A percentile compares a stretch with the other conserved stretches of the same genome.
phyloP scores from a whole-genome alignment of 2,797 vertebrate genomes.

The Cuniculus paca region DNA sequence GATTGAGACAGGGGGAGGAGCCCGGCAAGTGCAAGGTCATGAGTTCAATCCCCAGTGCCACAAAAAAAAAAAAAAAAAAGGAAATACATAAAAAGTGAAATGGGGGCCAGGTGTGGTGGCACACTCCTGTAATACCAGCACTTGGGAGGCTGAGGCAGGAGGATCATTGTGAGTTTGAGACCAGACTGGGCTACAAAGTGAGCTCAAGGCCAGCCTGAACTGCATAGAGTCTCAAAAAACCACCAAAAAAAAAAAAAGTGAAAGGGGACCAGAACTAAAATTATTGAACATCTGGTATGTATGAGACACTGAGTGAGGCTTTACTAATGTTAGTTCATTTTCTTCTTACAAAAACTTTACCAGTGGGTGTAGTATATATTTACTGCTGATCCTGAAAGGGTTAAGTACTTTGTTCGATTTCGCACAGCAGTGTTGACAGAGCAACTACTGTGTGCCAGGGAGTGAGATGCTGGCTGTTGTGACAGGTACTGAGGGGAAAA shows the following conservation, averaged over 20 bases:
- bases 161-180: too few relatives aligned
- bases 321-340: slow-evolving; percentile 29
- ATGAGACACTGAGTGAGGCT: background rate
- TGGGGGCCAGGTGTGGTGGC: too few relatives aligned
- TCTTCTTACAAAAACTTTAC: background rate
- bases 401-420: background rate
- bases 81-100: slow-evolving; percentile 28
- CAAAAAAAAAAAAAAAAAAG: too few relatives aligned
- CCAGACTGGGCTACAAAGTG: too few relatives aligned
- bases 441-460: background rate
- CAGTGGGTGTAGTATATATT: background rate
- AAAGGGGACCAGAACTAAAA: slow-evolving; percentile 28
- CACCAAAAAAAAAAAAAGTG: too few relatives aligned
- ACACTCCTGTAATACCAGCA: too few relatives aligned
- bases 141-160: too few relatives aligned
- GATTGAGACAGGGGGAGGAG: background rate
- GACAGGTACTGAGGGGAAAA: background rate
- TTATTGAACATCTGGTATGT: background rate
- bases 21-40: too few relatives aligned
- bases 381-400: background rate
- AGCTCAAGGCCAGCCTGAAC: too few relatives aligned
- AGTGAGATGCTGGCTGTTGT: background rate
- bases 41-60: too few relatives aligned
- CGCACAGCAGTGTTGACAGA: background rate
- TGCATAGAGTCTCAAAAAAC: too few relatives aligned